A percentile compares a stretch with the other conserved stretches of the same genome.
These are phyloP conservation scores for Peribatodes rhomboidaria DNA, from an alignment of 2,888 invertebrate species.

Conservation along the genomic window DNA sequence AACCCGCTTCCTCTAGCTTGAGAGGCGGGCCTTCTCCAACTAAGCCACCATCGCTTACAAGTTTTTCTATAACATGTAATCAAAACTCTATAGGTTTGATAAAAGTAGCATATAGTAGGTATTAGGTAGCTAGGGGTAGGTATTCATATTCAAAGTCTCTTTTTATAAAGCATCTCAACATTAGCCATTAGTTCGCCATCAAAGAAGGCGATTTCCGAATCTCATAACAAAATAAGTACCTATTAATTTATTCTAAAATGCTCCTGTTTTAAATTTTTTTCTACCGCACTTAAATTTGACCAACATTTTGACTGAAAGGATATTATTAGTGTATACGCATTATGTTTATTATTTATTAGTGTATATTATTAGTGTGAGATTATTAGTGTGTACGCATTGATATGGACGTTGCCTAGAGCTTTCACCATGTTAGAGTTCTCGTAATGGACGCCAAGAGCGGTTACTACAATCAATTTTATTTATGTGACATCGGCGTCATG, in stretches of 20 bases:
- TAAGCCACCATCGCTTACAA: too few relatives aligned
- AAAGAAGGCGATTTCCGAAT: slow-evolving; percentile 2
- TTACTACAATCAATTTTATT: slow-evolving; percentile 61
- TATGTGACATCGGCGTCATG: slow-evolving; percentile 40
- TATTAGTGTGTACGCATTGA: too few relatives aligned
- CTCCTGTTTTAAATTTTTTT: neutral
- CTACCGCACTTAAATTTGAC: neutral
- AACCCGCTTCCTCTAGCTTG: too few relatives aligned
- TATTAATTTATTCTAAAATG: slow-evolving; percentile 4
- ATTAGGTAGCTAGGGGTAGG: too few relatives aligned
- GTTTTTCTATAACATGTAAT: too few relatives aligned
- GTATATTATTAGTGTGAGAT: neutral
- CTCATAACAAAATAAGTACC: neutral
- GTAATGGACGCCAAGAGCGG: slow-evolving; percentile 49
- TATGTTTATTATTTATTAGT: too few relatives aligned
- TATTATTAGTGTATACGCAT: neutral
- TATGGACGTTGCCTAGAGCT: slow-evolving; percentile 40
- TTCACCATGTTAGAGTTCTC: slow-evolving; percentile 54
- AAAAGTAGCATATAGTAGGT: too few relatives aligned
- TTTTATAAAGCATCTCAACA: slow-evolving; percentile 24
- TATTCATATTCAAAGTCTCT: neutral
- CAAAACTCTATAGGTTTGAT: too few relatives aligned
- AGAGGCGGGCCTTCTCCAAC: too few relatives aligned
- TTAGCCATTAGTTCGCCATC: neutral
- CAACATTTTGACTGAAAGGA: slow-evolving; percentile 1